Evolutionary conservation across 2,888 invertebrate species (phyloP), one percentile per base, ranked within the genome.

Genomic region (Ormyrus thymus): DNA sequence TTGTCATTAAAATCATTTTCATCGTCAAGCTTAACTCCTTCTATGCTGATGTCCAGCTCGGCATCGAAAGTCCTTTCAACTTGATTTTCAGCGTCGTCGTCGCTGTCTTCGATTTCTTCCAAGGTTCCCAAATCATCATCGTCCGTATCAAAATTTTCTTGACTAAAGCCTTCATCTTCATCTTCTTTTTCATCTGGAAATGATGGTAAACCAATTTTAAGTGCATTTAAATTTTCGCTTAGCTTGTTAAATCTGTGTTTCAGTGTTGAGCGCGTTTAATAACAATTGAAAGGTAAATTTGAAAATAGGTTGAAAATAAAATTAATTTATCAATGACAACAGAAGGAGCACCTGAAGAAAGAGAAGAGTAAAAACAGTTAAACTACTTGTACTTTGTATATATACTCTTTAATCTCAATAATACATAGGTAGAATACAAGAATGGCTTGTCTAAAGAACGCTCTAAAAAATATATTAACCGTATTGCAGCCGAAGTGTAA

Each of bases 111-210:
- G 78, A 90, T 81, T 53, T 82, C 80, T 71, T 86, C 84, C 46
- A 83, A 79, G 48, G 81, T 77, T 29, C 29, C 79, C n/a, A 80
- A 43, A 50, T 82, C 15, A 13, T 90, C 91, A 48, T 91, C 91
- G 13, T 91, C 29, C 29, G 29, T 89, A 82, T 92, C 92, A 82
- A 91, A 91, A 45, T 91, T 91, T 43, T 92, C 71, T 1, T 77
- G 48, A 7, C 53, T 69, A 45, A 56, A 76, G 48, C 48, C 90
- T 79, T 92, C 92, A 64, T 85, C 85, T 81, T 88, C 87, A 51
- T 88, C 87, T 66, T 89, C 90, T 15, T 88, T 88, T 1, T 88
- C 89, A 50, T 89, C 88, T 29, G 29, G 29, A 29, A 29, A 29
- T 29, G 29, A 29, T 4, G 29, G 29, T 29, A 29, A 29, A 29